Base-by-base conservation (phyloP, 2,797 vertebrate species). In the Enteromius radiatus region DNA sequence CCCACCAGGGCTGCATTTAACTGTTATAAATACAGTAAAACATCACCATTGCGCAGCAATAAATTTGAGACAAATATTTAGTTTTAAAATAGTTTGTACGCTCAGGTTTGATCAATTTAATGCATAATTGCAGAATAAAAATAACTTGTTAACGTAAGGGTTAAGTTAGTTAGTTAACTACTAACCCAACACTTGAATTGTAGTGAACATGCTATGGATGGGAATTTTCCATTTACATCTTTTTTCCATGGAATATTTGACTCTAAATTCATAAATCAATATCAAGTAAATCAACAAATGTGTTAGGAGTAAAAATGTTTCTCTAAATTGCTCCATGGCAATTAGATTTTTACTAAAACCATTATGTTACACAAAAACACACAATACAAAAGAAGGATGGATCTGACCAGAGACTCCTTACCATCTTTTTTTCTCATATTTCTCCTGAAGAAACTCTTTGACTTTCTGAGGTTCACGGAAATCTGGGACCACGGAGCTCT, bases 391-490 rank as follows among this genome's bases (percentile, higher is more conserved):
- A 68, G 8, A 14, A 26, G 15, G 3, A 17, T 49, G 1, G 84
- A 23, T 47, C 11, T 56, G 23, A 41, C 2, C 15, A 28, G 9
- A 38, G 47, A 65, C 28, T 56, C 91, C 95, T 96, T 94, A 99
- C 98, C 98, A 99, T 97, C 98, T 96, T 94, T 99, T 99, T 94
- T 99, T 99, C 92, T 99, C 98, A 31, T 99, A 99, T 95, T 99
- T 99, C 94, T 99, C 98, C 92, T 99, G 98, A 89, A 99, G 96
- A 92, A 99, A 99, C 91, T 99, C 98, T 93, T 99, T 99, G 88
- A 99, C 97, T 97, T 99, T 99, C 92, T 98, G 98, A 86, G 98
- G 98, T 93, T 99, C 98, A 92, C 97, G 96, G 92, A 99, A 99
- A 95, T 99, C 98, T 93, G 98, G 98, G 94, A 99, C 96, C 91